Evolutionary conservation across 2,113 vertebrate species (phyloP), one percentile per base, ranked within the genome.

Genomic region (Pteruthius melanotis): DNA sequence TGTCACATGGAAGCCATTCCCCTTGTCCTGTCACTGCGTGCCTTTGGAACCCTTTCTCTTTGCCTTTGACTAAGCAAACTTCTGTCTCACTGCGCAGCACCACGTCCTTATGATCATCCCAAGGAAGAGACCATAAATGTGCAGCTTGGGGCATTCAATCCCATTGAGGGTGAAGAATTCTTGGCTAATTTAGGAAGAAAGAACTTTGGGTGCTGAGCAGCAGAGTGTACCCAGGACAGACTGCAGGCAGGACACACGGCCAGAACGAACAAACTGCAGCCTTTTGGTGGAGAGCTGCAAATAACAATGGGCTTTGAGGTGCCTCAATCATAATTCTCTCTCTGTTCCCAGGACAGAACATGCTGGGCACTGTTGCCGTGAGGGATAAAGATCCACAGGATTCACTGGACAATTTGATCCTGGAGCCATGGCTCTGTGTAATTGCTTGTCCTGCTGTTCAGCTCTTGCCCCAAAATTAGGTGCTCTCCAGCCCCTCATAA

Each of bases 241-340:
- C 68, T 95, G 77, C 74, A n/a, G 79, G n/a, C 87, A 40, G 77
- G 64, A 26, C 80, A 59, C 61, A 24, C 31, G 35, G 56, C 27
- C 65, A 92, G 89, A 95, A 95, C 94, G 90, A 96, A 89, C 93
- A 96, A 94, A 60, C 63, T 81, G 80, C 91, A 79, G 79, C 79
- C 66, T 87, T 93, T 72, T 79, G 23, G 64, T 23, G 72, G 17
- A 86, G 56, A 75, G 22, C 40, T 89, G 68, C 63, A 85, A 93
- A 72, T 42, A 72, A 65, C 1, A 69, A 94, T 19, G 50, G 30
- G 42, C 57, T 90, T 90, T 60, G 82, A 96, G 92, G 53, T 39
- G 64, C 63, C 61, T 91, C 90, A 63, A 72, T 91, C 90, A 66
- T 76, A 95, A 82, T 52, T 87, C 66, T 50, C 71, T 72, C 68